Conservation (phyloP, 1,140 invertebrate genomes). For the Drosophila parabipectinata region DNA sequence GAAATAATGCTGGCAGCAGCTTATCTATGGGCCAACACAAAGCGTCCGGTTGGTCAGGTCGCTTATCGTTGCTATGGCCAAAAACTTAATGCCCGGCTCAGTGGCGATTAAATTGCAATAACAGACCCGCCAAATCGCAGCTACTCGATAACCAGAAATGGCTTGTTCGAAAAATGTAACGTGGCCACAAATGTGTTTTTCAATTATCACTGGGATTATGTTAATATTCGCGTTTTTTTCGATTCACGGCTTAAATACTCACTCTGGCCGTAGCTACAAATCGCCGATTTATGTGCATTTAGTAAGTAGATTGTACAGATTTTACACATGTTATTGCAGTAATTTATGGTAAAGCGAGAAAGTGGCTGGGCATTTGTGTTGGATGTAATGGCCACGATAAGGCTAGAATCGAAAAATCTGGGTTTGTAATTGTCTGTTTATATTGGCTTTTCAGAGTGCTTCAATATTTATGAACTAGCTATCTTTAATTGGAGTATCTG, state of each 20-base stretch:
- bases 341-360: constrained; percentile 53
- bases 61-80: constrained; percentile 51
- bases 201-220: constrained; percentile 80
- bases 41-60: constrained; percentile 44
- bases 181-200: constrained; percentile 78
- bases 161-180: constrained; percentile 58
- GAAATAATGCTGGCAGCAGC: constrained; percentile 32
- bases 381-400: constrained; percentile 34
- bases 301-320: constrained; percentile 71
- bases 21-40: constrained; percentile 33
- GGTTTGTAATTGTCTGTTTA: background rate
- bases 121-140: constrained; percentile 51
- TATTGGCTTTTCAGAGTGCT: constrained; percentile 10
- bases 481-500: no score
- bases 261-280: constrained; percentile 61
- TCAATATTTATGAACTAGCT: background rate
- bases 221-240: constrained; percentile 61
- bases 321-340: constrained; percentile 75
- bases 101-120: constrained; percentile 71
- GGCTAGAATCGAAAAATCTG: background rate
- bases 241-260: background rate
- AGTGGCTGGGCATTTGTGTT: constrained; percentile 15
- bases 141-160: constrained; percentile 67
- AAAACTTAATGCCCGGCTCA: constrained; percentile 36
- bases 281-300: constrained; percentile 74